phyloP scores from a whole-genome alignment of 2,113 vertebrate genomes.

The Epinephelus fuscoguttatus region DNA sequence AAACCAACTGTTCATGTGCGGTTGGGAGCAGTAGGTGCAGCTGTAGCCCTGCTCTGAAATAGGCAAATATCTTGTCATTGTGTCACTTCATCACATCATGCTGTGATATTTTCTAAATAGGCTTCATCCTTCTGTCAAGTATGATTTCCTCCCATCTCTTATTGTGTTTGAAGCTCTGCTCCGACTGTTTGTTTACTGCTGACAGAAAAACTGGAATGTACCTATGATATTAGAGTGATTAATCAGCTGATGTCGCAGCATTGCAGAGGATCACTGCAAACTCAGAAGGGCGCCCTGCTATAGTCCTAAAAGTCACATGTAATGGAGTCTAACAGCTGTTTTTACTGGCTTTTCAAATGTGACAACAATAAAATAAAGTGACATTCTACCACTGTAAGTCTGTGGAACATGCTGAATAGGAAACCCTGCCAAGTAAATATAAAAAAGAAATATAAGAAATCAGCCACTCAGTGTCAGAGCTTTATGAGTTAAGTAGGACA shows the following conservation, averaged over 20 bases:
- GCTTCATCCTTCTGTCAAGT: conserved; percentile 55
- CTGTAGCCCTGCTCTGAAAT: conserved; percentile 6
- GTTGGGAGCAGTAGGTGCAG: conserved; percentile 26
- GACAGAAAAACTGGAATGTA: neutral
- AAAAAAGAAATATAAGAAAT: neutral
- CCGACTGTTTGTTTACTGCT: neutral
- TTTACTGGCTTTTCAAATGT: conserved; percentile 7
- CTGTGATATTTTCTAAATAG: conserved; percentile 68
- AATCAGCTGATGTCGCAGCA: neutral
- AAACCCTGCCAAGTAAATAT: neutral
- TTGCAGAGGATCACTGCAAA: neutral
- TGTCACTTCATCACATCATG: conserved; percentile 58
- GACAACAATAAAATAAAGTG: neutral
- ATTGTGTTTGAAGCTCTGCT: neutral
- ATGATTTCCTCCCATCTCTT: conserved; percentile 16
- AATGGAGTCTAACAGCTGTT: neutral
- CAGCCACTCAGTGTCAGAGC: neutral
- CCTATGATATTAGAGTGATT: neutral
- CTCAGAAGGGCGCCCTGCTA: neutral
- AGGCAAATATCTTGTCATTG: conserved; percentile 24
- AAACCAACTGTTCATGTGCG: conserved; percentile 16
- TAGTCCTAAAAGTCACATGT: neutral
- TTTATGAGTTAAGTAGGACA: neutral
- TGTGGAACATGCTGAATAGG: too few species aligned
- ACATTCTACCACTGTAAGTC: too few species aligned